Conservation (phyloP, 2,797 vertebrate species). For the Mycteria americana region DNA sequence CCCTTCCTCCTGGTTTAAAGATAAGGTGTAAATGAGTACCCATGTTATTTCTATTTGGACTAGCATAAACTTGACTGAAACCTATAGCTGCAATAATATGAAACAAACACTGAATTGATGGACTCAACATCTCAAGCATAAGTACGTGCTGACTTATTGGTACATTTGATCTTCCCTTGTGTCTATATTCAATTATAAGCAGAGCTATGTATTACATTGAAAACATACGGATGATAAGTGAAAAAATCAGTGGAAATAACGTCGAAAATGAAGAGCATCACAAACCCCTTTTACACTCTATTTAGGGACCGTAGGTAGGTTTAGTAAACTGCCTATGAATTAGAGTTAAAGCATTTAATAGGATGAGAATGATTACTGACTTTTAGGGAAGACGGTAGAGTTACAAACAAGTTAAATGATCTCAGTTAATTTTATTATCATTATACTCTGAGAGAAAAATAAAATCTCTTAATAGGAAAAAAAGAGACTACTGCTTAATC, state of each 20-base stretch:
- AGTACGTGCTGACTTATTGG: background rate
- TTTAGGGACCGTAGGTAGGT: background rate
- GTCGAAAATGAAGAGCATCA: background rate
- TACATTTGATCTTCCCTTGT: background rate
- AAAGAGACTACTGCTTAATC: background rate
- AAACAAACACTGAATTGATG: background rate
- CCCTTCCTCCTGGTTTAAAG: background rate
- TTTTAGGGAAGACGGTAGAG: background rate
- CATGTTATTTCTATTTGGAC: background rate
- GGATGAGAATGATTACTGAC: background rate
- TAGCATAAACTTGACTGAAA: background rate
- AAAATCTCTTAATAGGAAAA: background rate
- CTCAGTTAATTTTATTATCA: conserved; percentile 19
- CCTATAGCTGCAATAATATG: background rate
- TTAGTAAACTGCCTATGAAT: background rate
- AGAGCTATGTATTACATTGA: background rate
- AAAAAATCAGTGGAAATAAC: background rate
- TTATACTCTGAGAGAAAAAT: background rate
- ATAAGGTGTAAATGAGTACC: background rate
- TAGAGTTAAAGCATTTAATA: background rate
- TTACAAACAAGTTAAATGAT: background rate
- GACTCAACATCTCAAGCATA: background rate
- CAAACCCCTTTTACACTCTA: background rate
- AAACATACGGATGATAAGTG: background rate
- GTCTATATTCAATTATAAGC: background rate